These are phyloP conservation scores for Lepus townsendii DNA, from an alignment of 2,797 vertebrate genomes.

Conservation along the genomic window DNA sequence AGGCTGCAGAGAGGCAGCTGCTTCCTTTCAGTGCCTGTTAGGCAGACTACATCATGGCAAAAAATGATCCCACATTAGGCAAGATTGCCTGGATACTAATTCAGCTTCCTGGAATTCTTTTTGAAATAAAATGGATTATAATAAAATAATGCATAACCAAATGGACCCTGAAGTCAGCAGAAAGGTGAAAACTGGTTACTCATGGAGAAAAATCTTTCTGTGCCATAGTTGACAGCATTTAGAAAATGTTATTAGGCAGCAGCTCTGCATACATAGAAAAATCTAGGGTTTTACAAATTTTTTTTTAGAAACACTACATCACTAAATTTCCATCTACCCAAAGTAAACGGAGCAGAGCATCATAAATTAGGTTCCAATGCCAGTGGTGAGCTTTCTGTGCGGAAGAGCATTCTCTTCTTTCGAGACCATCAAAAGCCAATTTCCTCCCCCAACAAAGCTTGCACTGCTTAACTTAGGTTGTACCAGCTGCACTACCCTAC, in stretches of 20 bases:
- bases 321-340: not conserved
- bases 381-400: not conserved
- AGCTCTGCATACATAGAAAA: conserved; percentile 29
- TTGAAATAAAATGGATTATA: conserved; percentile 34
- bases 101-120: conserved; percentile 47
- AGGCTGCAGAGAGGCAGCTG: not conserved
- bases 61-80: not conserved
- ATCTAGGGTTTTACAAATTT: not conserved
- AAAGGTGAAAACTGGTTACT: conserved; percentile 35
- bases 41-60: not conserved
- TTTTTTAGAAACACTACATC: conserved; percentile 27
- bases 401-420: conserved; percentile 36
- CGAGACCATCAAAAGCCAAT: conserved; percentile 43
- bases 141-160: not conserved
- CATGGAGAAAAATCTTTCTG: conserved; percentile 12
- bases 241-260: conserved; percentile 34
- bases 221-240: not conserved
- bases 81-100: not conserved
- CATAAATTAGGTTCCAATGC: conserved; percentile 33
- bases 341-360: conserved; percentile 45
- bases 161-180: conserved; percentile 1
- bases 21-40: conserved; percentile 6
- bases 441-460: conserved; percentile 39
- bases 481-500: not conserved
- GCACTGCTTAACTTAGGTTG: not conserved